Evolutionary conservation across 2,113 vertebrate species (phyloP).

Genomic region (Symphodus melops): DNA sequence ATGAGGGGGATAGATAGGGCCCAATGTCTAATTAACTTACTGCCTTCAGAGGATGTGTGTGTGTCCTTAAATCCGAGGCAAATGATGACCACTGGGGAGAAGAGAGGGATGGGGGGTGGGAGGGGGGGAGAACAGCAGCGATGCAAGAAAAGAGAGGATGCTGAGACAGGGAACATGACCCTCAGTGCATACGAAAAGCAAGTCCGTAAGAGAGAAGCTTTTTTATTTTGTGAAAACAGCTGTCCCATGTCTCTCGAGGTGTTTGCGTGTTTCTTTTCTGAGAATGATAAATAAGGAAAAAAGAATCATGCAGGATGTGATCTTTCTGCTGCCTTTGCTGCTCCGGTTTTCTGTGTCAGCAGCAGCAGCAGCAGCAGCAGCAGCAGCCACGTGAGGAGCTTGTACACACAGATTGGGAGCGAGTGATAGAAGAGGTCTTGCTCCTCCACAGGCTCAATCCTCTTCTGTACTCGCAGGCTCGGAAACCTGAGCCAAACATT

Average conservation of each 20-base stretch:
- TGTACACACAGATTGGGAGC: background rate
- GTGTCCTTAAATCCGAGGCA: slow-evolving; percentile 59
- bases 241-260: background rate
- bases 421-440: background rate
- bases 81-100: slow-evolving; percentile 58
- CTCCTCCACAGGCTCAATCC: background rate
- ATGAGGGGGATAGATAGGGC: slow-evolving; percentile 45
- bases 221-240: background rate
- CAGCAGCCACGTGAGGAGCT: background rate
- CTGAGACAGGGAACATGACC: background rate
- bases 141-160: slow-evolving; percentile 18
- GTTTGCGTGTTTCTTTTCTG: background rate
- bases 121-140: background rate
- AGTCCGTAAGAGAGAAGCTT: background rate
- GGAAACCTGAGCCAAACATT: background rate
- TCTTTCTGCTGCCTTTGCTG: background rate
- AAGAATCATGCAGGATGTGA: background rate
- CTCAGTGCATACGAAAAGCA: background rate
- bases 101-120: background rate
- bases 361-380: too few species aligned
- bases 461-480: background rate
- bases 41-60: slow-evolving; percentile 60
- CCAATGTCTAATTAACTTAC: slow-evolving; percentile 65
- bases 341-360: background rate
- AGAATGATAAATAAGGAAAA: too few species aligned